phyloP scores from a whole-genome alignment of 2,113 vertebrate genomes.

The Drymodes brunneopygia region DNA sequence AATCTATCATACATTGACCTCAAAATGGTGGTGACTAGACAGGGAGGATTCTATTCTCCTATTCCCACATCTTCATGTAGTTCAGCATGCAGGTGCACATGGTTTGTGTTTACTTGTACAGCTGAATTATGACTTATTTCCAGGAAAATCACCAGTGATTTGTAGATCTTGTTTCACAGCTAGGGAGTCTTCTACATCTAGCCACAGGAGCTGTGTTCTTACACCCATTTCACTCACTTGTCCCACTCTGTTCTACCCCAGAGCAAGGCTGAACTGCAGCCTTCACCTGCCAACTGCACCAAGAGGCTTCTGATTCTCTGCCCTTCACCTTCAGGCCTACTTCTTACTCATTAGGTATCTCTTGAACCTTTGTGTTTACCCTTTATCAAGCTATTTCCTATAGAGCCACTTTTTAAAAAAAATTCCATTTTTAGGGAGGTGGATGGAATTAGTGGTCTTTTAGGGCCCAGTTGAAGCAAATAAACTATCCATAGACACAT shows the following conservation, averaged over 20 bases:
- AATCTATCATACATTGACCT: background rate
- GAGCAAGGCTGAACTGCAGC: background rate
- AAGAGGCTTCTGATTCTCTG: background rate
- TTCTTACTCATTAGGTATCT: background rate
- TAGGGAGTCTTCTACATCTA: background rate
- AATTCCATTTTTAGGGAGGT: background rate
- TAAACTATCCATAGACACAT: background rate
- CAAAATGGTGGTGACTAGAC: background rate
- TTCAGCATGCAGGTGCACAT: background rate
- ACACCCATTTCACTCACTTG: background rate
- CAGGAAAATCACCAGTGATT: background rate
- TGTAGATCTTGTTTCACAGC: background rate
- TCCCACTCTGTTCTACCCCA: background rate
- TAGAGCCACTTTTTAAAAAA: background rate
- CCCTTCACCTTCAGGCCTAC: background rate
- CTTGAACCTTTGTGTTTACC: background rate
- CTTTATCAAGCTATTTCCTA: background rate
- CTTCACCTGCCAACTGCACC: background rate
- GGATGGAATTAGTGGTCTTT: background rate
- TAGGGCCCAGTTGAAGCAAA: background rate
- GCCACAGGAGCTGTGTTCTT: background rate
- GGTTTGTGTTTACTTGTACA: background rate
- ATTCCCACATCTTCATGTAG: background rate
- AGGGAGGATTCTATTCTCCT: background rate
- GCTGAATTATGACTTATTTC: background rate